Base-by-base conservation (phyloP, 2,797 vertebrate genomes). In the Manis pentadactyla region DNA sequence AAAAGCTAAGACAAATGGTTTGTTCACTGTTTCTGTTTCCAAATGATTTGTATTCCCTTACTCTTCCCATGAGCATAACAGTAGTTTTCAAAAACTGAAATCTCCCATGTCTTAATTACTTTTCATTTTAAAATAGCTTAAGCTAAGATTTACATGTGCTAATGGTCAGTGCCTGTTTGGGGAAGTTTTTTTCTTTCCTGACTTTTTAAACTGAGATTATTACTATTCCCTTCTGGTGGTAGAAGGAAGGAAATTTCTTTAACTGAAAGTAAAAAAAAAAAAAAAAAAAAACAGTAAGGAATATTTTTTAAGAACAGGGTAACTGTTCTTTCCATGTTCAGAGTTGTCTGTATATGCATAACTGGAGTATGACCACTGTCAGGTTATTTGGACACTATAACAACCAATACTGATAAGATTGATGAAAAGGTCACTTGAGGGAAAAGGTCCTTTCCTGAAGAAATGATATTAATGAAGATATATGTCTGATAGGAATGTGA, bases 71-170 rank as follows among this genome's bases (percentile, higher is more conserved):
- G 87, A 84, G 51, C 31, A 19, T 53, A 57, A 69, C 8, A 46
- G 6, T 23, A 21, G 29, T 73, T 94, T 95, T 94, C 29, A 66
- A 93, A 96, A 89, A 34, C 13, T 31, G 53, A 97, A 93, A 69
- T 51, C 53, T 97, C 78, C 49, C 37, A 21, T 84, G 77, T 59
- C 78, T 59, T 88, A 68, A 34, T 81, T 86, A 83, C 83, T 96
- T 93, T 94, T 97, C 79, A 75, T 87, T 95, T 93, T 95, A 94
- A 96, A 86, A 91, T 64, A 84, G 66, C 18, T 95, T 68, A 83
- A 81, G 87, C 53, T 86, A 84, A 96, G 37, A 97, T 64, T 61
- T 97, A 66, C 25, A 37, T 63, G 34, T 34, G 53, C 46, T 82
- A 29, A 34, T 75, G 23, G 51, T 75, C 94, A 81, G 42, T 34